Evolutionary conservation across 2,113 vertebrate species (phyloP), one percentile per base, ranked within the genome.

Genomic region (Crotophaga sulcirostris): DNA sequence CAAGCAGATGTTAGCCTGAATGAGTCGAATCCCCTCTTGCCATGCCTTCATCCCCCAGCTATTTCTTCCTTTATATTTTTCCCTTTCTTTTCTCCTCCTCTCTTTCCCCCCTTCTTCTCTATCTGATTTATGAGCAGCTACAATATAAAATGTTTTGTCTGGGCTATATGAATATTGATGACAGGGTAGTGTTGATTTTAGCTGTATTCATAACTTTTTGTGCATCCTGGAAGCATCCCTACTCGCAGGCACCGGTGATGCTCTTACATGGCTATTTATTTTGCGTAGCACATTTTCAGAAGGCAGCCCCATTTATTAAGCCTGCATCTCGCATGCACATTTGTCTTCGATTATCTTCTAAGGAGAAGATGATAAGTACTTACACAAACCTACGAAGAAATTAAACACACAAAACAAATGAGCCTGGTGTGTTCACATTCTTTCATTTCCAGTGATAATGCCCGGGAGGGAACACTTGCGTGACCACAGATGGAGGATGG

Each of bases 1-100:
- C 0, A 45, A 97, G 97, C 98, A 98, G 98, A 98, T 98, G 98
- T 98, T 96, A 87, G 91, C n/a, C 78, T 91, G 97, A 97, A 97
- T 83, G 96, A 97, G 97, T 88, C 19, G 82, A 92, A 93, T 96
- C 87, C 94, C 95, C 91, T 92, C 96, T 97, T 54, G 6, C 89
- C 96, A 89, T 80, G 94, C 85, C 55, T 94, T 73, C 40, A 1
- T 97, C 95, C 96, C 96, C 89, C 80, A 95, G 96, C 96, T 93
- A 83, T 87, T 89, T 90, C 92, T 94, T 82, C 96, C 84, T 98
- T 98, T 96, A 95, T 93, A 25, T 79, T 92, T 89, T 38, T 72
- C 81, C 73, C 87, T 97, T 96, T 97, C 93, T 89, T 91, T 78
- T 89, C n/a, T 34, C 94, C 75, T 93, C 88, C 80, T 58, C 62